phyloP scores from a whole-genome alignment of 2,113 vertebrate genomes.

The Psittacara wagleri region DNA sequence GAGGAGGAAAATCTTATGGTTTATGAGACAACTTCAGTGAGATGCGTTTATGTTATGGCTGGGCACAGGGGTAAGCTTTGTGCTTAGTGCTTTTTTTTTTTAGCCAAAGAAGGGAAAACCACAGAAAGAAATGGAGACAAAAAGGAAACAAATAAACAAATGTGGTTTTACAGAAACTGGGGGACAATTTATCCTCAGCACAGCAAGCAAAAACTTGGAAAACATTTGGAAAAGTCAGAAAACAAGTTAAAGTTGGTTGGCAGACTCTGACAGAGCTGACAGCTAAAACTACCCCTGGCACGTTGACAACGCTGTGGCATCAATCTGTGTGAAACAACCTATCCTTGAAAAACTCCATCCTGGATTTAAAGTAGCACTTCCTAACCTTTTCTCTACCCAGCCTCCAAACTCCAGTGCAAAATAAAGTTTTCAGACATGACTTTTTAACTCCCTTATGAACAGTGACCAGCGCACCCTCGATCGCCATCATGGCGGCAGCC shows the following conservation, averaged over 20 bases:
- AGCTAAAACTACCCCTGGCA: slow-evolving; percentile 62
- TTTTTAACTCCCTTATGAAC: neutral
- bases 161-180: slow-evolving; percentile 49
- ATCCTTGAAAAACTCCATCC: slow-evolving; percentile 48
- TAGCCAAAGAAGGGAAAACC: neutral
- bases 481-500: accelerated
- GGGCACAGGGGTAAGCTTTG: neutral
- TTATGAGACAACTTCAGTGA: neutral
- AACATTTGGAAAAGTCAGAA: slow-evolving; percentile 65
- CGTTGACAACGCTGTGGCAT: slow-evolving; percentile 54
- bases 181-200: slow-evolving; percentile 53
- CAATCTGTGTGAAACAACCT: slow-evolving; percentile 64
- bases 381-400: slow-evolving; percentile 49
- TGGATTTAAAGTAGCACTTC: slow-evolving; percentile 53
- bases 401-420: neutral
- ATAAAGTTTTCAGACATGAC: neutral
- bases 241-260: slow-evolving; percentile 70
- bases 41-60: neutral
- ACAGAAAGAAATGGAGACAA: neutral
- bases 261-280: slow-evolving; percentile 58
- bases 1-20: neutral
- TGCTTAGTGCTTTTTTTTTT: neutral
- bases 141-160: slow-evolving; percentile 58
- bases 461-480: accelerated
- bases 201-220: slow-evolving; percentile 50